Percentiles rank a stretch among this genome's conserved stretches.
These are phyloP conservation scores for Sarcophaga rosellei DNA, from an alignment of 2,888 invertebrate genomes.

Conservation along the genomic window DNA sequence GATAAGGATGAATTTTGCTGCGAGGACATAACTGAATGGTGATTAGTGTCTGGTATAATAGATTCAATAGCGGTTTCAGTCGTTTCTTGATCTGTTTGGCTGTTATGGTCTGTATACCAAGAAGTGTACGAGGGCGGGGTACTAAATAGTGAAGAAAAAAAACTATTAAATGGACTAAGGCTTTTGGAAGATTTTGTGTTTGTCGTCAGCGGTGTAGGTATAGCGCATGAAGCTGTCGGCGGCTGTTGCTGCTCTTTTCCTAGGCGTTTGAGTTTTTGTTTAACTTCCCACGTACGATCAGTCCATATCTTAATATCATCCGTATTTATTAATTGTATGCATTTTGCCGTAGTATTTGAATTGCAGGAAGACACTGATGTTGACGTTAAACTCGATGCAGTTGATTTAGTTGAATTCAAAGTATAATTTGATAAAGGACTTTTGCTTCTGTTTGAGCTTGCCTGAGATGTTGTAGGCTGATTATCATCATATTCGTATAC, in stretches of 20 bases:
- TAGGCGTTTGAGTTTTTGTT: slow-evolving; percentile 50
- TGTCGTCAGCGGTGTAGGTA: slow-evolving; percentile 33
- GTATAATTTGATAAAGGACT: slow-evolving; percentile 63
- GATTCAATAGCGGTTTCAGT: slow-evolving; percentile 61
- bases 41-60: slow-evolving; percentile 52
- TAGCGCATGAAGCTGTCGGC: slow-evolving; percentile 45
- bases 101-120: slow-evolving; percentile 71
- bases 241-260: slow-evolving; percentile 13
- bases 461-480: slow-evolving; percentile 64
- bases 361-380: slow-evolving; percentile 55
- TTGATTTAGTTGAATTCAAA: slow-evolving; percentile 68
- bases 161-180: slow-evolving; percentile 74
- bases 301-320: slow-evolving; percentile 81
- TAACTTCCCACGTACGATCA: slow-evolving; percentile 74
- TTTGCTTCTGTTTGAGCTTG: slow-evolving; percentile 56
- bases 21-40: slow-evolving; percentile 39
- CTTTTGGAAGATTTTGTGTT: slow-evolving; percentile 69
- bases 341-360: slow-evolving; percentile 58
- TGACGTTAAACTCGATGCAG: slow-evolving; percentile 65
- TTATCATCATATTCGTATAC: slow-evolving; percentile 64
- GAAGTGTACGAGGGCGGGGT: slow-evolving; percentile 76
- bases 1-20: slow-evolving; percentile 43
- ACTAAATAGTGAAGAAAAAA: slow-evolving; percentile 76
- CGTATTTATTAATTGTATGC: slow-evolving; percentile 78
- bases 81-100: slow-evolving; percentile 31